Conservation (phyloP, 2,797 vertebrate genomes). For the Vultur gryphus region DNA sequence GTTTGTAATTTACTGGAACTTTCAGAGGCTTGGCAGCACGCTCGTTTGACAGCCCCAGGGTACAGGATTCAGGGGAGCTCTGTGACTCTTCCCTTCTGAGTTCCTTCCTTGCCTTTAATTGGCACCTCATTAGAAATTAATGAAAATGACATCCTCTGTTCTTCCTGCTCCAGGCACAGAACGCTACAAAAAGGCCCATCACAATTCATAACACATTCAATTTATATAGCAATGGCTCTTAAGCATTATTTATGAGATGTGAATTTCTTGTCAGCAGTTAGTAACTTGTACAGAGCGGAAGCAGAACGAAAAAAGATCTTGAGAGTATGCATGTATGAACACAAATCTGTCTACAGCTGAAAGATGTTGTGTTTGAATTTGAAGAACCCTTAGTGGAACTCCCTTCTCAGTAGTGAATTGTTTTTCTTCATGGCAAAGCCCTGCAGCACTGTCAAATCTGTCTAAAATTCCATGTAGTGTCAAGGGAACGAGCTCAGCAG, state of each 20-base stretch:
- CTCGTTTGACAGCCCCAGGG: constrained; percentile 72
- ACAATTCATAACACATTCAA: constrained; percentile 80
- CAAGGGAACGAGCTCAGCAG: not conserved
- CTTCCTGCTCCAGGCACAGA: constrained; percentile 77
- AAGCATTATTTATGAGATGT: constrained; percentile 83
- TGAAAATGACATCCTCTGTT: constrained; percentile 84
- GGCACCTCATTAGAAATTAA: constrained; percentile 86
- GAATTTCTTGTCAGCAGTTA: constrained; percentile 82
- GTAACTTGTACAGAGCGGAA: constrained; percentile 69
- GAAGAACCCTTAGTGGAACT: constrained; percentile 28
- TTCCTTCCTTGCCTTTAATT: constrained; percentile 80
- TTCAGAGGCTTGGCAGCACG: constrained; percentile 63
- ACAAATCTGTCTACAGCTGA: constrained; percentile 49
- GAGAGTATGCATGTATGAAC: constrained; percentile 12
- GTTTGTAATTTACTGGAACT: constrained; percentile 79
- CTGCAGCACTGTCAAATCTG: constrained; percentile 22
- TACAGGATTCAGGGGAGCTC: constrained; percentile 71
- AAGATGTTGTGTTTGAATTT: constrained; percentile 45
- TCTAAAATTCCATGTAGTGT: not conserved
- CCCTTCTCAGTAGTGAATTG: constrained; percentile 25
- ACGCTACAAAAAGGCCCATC: constrained; percentile 79
- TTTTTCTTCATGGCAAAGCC: not conserved
- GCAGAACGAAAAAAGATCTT: constrained; percentile 50
- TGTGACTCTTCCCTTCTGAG: constrained; percentile 75
- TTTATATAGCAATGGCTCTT: constrained; percentile 78